A percentile compares a stretch with the other conserved stretches of the same genome.
phyloP scores from a whole-genome alignment of 2,888 invertebrate genomes.

The Phalangium opilio region DNA sequence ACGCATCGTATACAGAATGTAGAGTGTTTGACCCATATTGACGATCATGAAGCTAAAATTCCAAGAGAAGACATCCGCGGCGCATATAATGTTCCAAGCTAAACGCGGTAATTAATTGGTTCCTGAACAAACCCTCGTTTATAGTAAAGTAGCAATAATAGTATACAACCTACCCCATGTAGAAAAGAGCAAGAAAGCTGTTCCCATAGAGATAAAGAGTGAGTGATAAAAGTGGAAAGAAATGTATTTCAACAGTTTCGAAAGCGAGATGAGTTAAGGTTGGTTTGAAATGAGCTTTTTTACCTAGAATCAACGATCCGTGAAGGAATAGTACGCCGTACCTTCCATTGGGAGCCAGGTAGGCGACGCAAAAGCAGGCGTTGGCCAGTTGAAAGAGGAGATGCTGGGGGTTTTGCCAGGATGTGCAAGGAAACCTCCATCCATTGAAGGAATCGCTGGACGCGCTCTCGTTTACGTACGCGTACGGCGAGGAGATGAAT shows the following conservation, averaged over 20 bases:
- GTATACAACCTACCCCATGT: slow-evolving; percentile 43
- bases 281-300: slow-evolving; percentile 27
- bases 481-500: too few relatives aligned
- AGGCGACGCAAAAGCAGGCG: slow-evolving; percentile 59
- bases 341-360: slow-evolving; percentile 58
- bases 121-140: neutral
- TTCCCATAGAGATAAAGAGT: neutral
- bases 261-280: too few relatives aligned
- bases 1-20: slow-evolving; percentile 62
- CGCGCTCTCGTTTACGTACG: too few relatives aligned
- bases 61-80: slow-evolving; percentile 75
- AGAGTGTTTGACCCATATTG: slow-evolving; percentile 62
- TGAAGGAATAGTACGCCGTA: slow-evolving; percentile 70
- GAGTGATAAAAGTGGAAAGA: slow-evolving; percentile 2
- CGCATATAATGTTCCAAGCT: slow-evolving; percentile 71
- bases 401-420: slow-evolving; percentile 60
- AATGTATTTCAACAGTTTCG: too few relatives aligned
- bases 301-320: slow-evolving; percentile 59
- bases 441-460: too few relatives aligned
- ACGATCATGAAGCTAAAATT: slow-evolving; percentile 65
- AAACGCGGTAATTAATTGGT: too few relatives aligned
- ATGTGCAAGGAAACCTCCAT: slow-evolving; percentile 37
- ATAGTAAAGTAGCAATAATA: neutral
- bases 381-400: slow-evolving; percentile 55
- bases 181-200: slow-evolving; percentile 46